phyloP scores from a whole-genome alignment of 2,797 vertebrate species.

The Muscicapa comitata region DNA sequence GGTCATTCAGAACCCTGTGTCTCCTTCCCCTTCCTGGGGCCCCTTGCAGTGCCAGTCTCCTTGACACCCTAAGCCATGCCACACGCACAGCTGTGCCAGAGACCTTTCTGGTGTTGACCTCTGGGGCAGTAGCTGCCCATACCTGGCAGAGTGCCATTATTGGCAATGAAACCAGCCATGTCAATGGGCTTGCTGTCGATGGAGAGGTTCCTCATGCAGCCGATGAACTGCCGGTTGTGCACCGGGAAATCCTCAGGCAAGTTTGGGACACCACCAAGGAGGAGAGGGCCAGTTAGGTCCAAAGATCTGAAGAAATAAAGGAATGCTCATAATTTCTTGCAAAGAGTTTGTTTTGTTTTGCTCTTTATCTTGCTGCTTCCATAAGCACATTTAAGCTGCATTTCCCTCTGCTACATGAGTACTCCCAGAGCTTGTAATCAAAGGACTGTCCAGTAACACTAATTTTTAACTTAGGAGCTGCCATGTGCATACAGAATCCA shows the following conservation, averaged over 20 bases:
- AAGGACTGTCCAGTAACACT: background rate
- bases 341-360: background rate
- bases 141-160: constrained; percentile 95
- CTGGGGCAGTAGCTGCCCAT: background rate
- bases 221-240: constrained; percentile 90
- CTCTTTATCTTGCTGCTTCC: background rate
- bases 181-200: constrained; percentile 88
- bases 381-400: background rate
- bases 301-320: constrained; percentile 82
- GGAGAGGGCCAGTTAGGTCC: constrained; percentile 92
- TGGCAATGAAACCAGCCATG: constrained; percentile 94
- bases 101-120: background rate
- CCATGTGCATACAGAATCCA: background rate
- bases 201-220: constrained; percentile 95
- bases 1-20: background rate
- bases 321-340: background rate
- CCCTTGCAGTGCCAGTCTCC: background rate
- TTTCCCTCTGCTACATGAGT: background rate
- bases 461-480: background rate
- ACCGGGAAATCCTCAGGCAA: constrained; percentile 96
- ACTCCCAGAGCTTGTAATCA: background rate
- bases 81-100: background rate
- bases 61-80: background rate
- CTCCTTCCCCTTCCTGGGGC: background rate
- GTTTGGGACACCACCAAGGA: constrained; percentile 94